Base-by-base conservation (phyloP, 1,140 invertebrate species). In the Cotesia typhae region DNA sequence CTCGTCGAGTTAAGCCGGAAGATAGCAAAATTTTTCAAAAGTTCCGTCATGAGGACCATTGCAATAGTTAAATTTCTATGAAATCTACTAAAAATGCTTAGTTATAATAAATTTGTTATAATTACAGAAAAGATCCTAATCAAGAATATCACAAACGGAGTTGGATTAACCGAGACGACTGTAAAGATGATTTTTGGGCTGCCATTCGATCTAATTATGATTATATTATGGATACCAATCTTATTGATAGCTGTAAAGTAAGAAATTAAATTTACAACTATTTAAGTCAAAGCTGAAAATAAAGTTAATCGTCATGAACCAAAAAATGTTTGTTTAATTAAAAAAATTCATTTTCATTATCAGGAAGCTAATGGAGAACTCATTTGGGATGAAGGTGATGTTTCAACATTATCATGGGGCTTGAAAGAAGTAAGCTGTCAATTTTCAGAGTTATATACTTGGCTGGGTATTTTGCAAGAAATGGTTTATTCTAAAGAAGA, bases 161-260 rank as follows among this genome's bases (percentile, higher is more conserved):
- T 38, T 94, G 92, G 91, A 91, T 90, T 71, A 92, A 90, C n/a
- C 85, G 88, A 65, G 90, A 90, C 76, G 90, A 90, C 68, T 81
- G 89, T 74, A 91, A 91, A 85, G 92, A 96, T 87, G 95, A 96
- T 81, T 94, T 96, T 79, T 96, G 95, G 94, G 93, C 93, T 75
- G 92, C 94, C 57, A 91, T 96, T 78, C 92, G 94, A 79, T 91
- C 94, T 35, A 93, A 94, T 85, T 96, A 97, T 86, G 92, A 96
- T 83, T 97, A 95, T 84, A 94, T 97, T 80, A 96, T 97, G 95
- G 94, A 96, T 85, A 96, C 94, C 83, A 93, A 96, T 81, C 92
- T 97, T 71, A 94, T 96, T 73, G 94, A 96, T 81, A 92, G 92
- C 75, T 97, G 95, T 88, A 92, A 91, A 85, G 93, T 92, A 85